Evolutionary conservation across 2,888 invertebrate genomes (phyloP).

Genomic region (Anthophora plumipes): DNA sequence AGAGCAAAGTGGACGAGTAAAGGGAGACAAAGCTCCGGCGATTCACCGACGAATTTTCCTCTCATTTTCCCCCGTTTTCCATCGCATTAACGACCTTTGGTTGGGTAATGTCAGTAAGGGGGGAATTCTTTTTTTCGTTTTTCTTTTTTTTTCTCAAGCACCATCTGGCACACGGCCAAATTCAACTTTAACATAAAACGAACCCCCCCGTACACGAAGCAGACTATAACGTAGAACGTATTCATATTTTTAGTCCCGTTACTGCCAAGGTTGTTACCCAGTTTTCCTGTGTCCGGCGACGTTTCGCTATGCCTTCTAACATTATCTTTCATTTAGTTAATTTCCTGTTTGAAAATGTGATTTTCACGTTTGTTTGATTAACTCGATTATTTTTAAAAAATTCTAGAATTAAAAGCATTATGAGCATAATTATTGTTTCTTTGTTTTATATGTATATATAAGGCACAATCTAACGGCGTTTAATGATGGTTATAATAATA

Average conservation of each 20-base stretch:
- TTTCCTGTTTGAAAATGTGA: neutral
- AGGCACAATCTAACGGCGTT: too few relatives aligned
- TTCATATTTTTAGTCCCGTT: constrained; percentile 76
- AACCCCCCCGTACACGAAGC: constrained; percentile 42
- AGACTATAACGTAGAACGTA: constrained; percentile 57
- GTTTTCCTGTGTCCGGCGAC: constrained; percentile 28
- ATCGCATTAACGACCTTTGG: constrained; percentile 14
- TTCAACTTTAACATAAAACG: constrained; percentile 60
- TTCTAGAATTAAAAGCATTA: too few relatives aligned
- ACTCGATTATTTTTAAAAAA: neutral
- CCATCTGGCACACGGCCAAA: constrained; percentile 69
- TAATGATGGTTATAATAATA: too few relatives aligned
- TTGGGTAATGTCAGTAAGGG: constrained; percentile 32
- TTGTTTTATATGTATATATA: too few relatives aligned
- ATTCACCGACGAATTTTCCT: constrained; percentile 9
- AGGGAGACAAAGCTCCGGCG: neutral
- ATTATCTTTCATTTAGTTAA: constrained; percentile 6
- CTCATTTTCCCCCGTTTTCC: neutral
- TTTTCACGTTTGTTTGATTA: neutral
- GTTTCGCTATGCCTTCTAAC: neutral
- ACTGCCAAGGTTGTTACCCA: constrained; percentile 62
- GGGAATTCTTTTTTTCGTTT: constrained; percentile 5
- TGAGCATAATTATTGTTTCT: neutral
- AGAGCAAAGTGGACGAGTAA: too few relatives aligned
- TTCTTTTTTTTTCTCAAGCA: constrained; percentile 37